Conservation (phyloP, 2,797 vertebrate genomes). For the Anableps anableps region DNA sequence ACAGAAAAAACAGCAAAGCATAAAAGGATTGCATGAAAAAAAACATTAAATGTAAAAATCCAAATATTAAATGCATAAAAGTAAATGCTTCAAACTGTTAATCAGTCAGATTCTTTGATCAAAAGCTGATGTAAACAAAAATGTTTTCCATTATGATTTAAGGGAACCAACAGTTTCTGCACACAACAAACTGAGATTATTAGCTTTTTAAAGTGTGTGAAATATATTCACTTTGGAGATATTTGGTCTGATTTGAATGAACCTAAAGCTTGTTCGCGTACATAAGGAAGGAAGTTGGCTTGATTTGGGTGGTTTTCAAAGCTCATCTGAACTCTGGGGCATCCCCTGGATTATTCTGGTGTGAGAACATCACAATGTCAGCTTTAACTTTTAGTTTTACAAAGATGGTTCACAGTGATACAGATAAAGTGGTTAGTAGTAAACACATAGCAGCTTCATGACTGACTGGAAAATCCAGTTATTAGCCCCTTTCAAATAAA, state of each 20-base stretch:
- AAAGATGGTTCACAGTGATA: background rate
- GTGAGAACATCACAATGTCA: background rate
- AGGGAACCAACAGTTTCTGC: background rate
- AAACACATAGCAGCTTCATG: background rate
- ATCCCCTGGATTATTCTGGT: background rate
- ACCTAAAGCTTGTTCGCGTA: background rate
- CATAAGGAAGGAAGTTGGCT: background rate
- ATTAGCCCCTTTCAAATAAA: background rate
- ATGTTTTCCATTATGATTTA: background rate
- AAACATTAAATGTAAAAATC: background rate
- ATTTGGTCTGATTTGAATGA: background rate
- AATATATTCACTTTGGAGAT: background rate
- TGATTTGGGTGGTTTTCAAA: background rate
- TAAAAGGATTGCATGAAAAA: background rate
- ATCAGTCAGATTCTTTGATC: background rate
- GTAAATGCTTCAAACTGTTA: background rate
- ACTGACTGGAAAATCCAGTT: background rate
- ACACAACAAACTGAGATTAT: background rate
- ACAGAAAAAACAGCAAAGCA: background rate
- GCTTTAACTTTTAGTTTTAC: background rate
- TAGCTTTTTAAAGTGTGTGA: background rate
- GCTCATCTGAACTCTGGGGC: background rate
- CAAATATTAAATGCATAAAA: background rate
- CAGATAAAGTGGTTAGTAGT: background rate
- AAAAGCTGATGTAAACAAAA: background rate